These are phyloP conservation scores for Epirrhoe alternata DNA, from an alignment of 2,888 invertebrate species.

Conservation along the genomic window DNA sequence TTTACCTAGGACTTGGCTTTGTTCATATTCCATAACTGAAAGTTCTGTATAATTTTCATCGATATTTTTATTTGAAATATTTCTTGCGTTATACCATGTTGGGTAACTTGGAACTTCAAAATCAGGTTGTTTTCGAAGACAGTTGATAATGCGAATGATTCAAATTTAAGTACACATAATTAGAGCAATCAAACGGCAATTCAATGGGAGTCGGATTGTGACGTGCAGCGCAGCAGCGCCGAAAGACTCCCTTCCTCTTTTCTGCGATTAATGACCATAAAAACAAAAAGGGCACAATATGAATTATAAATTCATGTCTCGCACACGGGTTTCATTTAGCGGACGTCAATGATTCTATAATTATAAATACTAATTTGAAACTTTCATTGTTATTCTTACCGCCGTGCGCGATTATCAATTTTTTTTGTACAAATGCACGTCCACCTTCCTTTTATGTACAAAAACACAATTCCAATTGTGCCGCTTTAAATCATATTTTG, in stretches of 20 bases:
- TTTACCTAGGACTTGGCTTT: constrained; percentile 45
- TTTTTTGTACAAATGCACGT: constrained; percentile 66
- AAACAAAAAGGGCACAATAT: constrained; percentile 47
- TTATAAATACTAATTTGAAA: constrained; percentile 79
- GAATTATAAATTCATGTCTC: constrained; percentile 72
- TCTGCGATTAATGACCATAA: constrained; percentile 38
- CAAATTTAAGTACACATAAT: constrained; percentile 19
- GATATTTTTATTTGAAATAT: constrained; percentile 25
- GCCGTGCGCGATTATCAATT: constrained; percentile 69
- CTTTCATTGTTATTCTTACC: constrained; percentile 78
- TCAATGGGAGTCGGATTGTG: constrained; percentile 27
- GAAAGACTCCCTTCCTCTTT: constrained; percentile 30
- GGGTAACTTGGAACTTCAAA: constrained; percentile 31
- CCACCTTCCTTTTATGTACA: constrained; percentile 67
- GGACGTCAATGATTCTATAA: constrained; percentile 78
- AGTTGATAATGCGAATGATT: constrained; percentile 13
- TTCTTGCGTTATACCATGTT: constrained; percentile 26
- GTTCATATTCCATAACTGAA: constrained; percentile 47
- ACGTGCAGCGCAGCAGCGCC: constrained; percentile 12
- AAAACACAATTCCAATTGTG: constrained; percentile 50
- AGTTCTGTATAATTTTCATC: constrained; percentile 42
- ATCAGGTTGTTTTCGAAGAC: constrained; percentile 30
- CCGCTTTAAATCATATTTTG: constrained; percentile 51
- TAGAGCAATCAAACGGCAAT: constrained; percentile 26
- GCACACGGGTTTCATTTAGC: constrained; percentile 66